These are phyloP conservation scores for Ophiothrix spiculata DNA, from an alignment of 35 echinoderm and acorn worm genomes.

Conservation along the genomic window DNA sequence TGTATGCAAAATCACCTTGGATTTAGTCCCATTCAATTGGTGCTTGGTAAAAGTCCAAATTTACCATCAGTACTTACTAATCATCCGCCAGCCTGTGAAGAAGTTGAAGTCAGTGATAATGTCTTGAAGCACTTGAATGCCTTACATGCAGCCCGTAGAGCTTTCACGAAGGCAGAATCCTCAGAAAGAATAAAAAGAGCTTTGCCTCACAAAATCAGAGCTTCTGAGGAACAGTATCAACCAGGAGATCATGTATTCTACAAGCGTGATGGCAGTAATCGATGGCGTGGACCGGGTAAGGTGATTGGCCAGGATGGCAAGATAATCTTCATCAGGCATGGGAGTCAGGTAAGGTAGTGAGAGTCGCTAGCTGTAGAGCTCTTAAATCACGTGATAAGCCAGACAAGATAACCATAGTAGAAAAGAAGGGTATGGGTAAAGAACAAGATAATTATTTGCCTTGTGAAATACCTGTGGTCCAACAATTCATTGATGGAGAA, in stretches of 20 bases:
- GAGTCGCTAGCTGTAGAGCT: not conserved
- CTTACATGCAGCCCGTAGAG: slow-evolving; percentile 1
- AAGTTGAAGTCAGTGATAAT: slow-evolving; percentile 11
- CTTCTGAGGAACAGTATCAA: not conserved
- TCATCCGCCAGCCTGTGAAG: slow-evolving; percentile 3
- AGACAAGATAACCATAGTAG: not conserved
- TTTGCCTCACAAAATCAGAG: not conserved
- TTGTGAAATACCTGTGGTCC: not conserved
- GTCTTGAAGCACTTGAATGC: slow-evolving; percentile 13
- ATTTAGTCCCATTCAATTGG: slow-evolving; percentile 18
- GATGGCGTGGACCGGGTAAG: slow-evolving; percentile 25
- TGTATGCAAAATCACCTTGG: slow-evolving; percentile 20
- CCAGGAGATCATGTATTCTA: slow-evolving; percentile 22
- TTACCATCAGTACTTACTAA: not conserved
- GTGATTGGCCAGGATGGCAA: slow-evolving; percentile 47
- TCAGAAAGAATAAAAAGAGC: slow-evolving; percentile 4
- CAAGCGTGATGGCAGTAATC: slow-evolving; percentile 38
- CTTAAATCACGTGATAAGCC: not conserved
- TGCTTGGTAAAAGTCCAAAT: not conserved
- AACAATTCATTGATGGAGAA: not conserved
- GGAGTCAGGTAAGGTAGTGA: slow-evolving; percentile 19
- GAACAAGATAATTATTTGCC: not conserved
- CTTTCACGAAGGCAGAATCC: not conserved
- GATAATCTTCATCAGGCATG: slow-evolving; percentile 25
- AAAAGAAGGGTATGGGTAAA: not conserved